Conservation (phyloP, 2,888 invertebrate species). For the Rhagium mordax region DNA sequence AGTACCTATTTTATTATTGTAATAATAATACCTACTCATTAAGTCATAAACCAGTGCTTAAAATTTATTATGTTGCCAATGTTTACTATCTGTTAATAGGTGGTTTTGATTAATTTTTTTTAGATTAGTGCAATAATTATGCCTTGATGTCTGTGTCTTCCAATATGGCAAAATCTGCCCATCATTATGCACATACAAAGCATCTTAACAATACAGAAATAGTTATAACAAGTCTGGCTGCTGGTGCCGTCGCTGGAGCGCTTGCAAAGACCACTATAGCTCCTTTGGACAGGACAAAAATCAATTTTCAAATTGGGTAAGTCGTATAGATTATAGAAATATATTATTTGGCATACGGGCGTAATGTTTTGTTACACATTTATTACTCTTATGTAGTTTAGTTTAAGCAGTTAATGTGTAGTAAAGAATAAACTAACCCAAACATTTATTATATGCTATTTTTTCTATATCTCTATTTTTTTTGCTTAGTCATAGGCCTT, state of each 20-base stretch:
- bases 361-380: no score
- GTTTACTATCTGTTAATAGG: background rate
- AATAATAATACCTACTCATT: no score
- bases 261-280: constrained; percentile 97
- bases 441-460: no score
- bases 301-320: constrained; percentile 94
- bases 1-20: no score
- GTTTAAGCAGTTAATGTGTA: no score
- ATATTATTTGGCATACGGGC: no score
- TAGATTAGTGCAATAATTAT: constrained; percentile 41
- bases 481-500: constrained; percentile 80
- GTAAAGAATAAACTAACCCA: no score
- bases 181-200: constrained; percentile 50
- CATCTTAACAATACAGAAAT: constrained; percentile 73
- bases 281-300: constrained; percentile 97
- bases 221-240: constrained; percentile 86
- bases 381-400: no score
- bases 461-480: no score
- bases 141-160: constrained; percentile 52
- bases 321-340: constrained; percentile 29
- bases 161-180: constrained; percentile 56
- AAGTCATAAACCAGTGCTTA: no score
- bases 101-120: background rate
- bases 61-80: no score
- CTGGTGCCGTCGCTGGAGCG: constrained; percentile 96